These are phyloP conservation scores for Calidris pygmaea DNA, from an alignment of 2,113 vertebrate genomes.

Conservation along the genomic window DNA sequence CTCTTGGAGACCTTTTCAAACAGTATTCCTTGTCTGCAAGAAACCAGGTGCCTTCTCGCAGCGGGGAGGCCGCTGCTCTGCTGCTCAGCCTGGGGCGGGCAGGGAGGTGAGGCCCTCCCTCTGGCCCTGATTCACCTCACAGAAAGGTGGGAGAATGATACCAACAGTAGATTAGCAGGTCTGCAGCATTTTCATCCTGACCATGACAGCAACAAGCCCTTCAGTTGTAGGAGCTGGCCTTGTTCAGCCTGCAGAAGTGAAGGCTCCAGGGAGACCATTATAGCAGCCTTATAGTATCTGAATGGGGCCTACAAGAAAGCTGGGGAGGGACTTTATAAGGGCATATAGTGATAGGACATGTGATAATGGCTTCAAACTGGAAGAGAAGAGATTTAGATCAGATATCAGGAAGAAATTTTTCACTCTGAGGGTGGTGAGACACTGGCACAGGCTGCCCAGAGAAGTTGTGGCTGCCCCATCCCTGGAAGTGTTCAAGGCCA, in stretches of 20 bases:
- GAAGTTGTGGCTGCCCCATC: background rate
- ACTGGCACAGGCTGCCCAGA: background rate
- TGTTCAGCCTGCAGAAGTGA: background rate
- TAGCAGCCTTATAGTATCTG: background rate
- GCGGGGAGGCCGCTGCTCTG: accelerated
- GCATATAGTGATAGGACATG: background rate
- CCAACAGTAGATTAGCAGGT: background rate
- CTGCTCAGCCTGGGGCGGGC: background rate
- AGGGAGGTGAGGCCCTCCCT: background rate
- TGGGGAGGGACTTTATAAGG: background rate
- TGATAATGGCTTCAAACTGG: background rate
- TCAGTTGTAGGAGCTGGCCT: background rate
- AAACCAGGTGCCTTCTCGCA: background rate
- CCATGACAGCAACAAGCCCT: background rate
- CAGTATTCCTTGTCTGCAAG: background rate
- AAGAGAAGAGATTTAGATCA: background rate
- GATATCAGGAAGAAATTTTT: background rate
- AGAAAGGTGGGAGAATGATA: too few relatives aligned
- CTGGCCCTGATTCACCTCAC: background rate
- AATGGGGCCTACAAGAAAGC: background rate
- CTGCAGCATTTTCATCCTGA: accelerated
- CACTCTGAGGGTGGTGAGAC: background rate
- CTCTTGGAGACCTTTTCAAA: background rate
- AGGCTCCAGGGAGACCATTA: background rate
- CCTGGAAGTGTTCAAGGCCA: background rate